Evolutionary conservation across 1,140 invertebrate species (phyloP).

Genomic region (Pogonognathellus flavescens): DNA sequence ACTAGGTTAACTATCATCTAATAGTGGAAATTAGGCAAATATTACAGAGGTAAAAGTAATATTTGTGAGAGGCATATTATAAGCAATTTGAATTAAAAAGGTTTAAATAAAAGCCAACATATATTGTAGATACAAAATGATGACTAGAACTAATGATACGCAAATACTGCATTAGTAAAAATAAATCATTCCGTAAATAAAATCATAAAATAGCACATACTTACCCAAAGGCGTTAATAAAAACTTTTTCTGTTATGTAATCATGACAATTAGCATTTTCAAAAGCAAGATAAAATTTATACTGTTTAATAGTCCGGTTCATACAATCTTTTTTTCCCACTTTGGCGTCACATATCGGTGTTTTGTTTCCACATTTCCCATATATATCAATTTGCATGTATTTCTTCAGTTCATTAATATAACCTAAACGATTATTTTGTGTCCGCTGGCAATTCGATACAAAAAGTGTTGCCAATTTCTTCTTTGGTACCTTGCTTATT

Average conservation of each 20-base stretch:
- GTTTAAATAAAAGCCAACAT: too few species aligned
- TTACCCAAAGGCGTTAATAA: conserved; percentile 86
- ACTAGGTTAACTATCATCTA: too few species aligned
- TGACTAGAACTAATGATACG: too few species aligned
- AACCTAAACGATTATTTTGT: conserved; percentile 72
- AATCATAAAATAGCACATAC: neutral
- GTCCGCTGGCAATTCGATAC: conserved; percentile 75
- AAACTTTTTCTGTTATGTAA: conserved; percentile 97
- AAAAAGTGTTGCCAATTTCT: conserved; percentile 75
- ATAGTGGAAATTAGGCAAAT: too few species aligned
- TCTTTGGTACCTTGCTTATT: conserved; percentile 79
- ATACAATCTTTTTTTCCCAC: conserved; percentile 69
- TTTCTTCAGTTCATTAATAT: conserved; percentile 76
- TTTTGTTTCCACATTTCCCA: conserved; percentile 86
- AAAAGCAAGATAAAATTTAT: conserved; percentile 90
- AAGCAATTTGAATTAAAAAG: too few species aligned
- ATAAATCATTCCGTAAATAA: too few species aligned
- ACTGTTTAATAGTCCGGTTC: conserved; percentile 69
- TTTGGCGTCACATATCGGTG: conserved; percentile 72
- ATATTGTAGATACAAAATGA: too few species aligned
- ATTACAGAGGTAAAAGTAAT: too few species aligned
- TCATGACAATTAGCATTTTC: too few species aligned
- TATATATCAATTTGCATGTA: conserved; percentile 92
- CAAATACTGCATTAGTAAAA: too few species aligned
- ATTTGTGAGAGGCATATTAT: too few species aligned